A percentile compares a stretch with the other conserved stretches of the same genome.
Conservation (phyloP, 2,113 vertebrate species). For the Leuciscus idus region DNA sequence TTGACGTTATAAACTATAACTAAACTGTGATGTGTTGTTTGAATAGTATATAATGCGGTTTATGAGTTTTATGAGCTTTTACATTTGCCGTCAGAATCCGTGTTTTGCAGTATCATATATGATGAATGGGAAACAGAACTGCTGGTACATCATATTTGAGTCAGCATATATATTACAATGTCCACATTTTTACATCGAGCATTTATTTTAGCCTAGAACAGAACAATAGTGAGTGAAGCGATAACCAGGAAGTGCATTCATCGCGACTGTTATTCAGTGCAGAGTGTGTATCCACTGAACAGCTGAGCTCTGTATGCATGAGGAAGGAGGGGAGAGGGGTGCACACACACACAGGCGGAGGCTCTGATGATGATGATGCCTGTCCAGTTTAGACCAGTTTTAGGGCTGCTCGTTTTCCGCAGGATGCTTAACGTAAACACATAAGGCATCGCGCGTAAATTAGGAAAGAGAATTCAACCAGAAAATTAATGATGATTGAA, state of each 20-base stretch:
- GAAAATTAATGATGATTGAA: neutral
- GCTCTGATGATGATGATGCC: constrained; percentile 65
- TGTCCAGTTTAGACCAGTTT: constrained; percentile 84
- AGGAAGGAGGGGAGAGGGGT: constrained; percentile 20
- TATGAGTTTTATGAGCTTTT: neutral
- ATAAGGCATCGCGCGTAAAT: neutral
- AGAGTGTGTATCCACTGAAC: constrained; percentile 68
- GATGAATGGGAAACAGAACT: neutral
- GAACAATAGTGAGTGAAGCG: neutral
- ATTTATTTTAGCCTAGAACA: neutral
- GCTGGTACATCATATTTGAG: neutral
- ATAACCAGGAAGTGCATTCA: constrained; percentile 5
- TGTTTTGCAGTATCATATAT: neutral
- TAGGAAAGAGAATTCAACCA: neutral
- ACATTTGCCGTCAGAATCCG: neutral
- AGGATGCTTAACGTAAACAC: constrained; percentile 32
- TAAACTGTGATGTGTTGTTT: neutral
- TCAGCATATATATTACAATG: neutral
- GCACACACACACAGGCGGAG: constrained; percentile 21
- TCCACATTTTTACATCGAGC: neutral
- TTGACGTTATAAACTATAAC: neutral
- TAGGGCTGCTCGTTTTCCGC: constrained; percentile 59
- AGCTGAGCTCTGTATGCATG: constrained; percentile 68
- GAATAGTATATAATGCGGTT: neutral
- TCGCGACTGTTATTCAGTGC: neutral